phyloP scores from a whole-genome alignment of 2,888 invertebrate species.

The Cantharis lateralis region DNA sequence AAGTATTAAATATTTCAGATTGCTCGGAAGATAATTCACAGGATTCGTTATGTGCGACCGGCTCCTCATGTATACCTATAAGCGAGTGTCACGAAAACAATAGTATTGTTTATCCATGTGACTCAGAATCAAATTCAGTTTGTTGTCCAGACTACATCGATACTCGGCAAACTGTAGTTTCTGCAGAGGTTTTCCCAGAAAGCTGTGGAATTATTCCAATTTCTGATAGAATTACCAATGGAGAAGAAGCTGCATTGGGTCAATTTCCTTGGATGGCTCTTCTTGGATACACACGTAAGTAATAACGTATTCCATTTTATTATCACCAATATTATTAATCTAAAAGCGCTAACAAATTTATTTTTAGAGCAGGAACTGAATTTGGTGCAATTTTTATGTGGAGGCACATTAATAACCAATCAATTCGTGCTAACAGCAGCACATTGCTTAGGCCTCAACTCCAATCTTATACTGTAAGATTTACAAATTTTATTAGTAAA shows the following conservation, averaged over 20 bases:
- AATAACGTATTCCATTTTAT: neutral
- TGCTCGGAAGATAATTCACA: neutral
- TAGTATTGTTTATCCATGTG: conserved; percentile 16
- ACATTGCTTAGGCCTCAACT: conserved; percentile 40
- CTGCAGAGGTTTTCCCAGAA: conserved; percentile 21
- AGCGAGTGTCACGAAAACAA: neutral
- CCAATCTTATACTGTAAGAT: conserved; percentile 38
- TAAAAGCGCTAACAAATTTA: neutral
- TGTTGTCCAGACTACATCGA: conserved; percentile 14
- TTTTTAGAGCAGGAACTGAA: conserved; percentile 23
- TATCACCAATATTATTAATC: neutral
- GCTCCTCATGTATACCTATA: neutral
- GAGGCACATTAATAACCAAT: conserved; percentile 44
- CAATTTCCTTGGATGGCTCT: conserved; percentile 66
- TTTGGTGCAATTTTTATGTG: conserved; percentile 44
- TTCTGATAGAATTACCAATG: conserved; percentile 55
- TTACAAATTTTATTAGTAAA: neutral
- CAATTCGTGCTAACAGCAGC: conserved; percentile 45
- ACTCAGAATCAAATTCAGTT: conserved; percentile 6
- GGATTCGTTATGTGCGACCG: neutral
- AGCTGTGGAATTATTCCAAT: conserved; percentile 32
- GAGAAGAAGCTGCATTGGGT: conserved; percentile 56
- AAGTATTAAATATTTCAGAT: neutral
- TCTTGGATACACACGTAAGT: conserved; percentile 52
- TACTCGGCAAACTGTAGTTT: neutral